Percentiles rank a stretch among this genome's conserved stretches.
Evolutionary conservation across 2,113 vertebrate genomes (phyloP).

Genomic region (Cyanoliseus patagonus): DNA sequence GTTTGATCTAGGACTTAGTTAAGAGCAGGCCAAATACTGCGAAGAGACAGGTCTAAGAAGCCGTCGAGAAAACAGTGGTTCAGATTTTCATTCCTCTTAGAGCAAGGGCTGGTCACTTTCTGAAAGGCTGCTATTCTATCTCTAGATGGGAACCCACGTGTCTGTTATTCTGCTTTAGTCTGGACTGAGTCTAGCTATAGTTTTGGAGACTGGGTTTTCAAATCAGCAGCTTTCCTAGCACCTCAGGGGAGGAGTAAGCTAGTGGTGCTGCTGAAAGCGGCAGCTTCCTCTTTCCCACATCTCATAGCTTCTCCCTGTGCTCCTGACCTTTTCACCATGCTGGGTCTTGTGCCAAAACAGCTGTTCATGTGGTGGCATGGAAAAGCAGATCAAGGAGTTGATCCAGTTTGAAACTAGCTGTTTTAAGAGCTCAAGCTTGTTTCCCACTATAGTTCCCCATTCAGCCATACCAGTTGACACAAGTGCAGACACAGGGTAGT

Average conservation of each 20-base stretch:
- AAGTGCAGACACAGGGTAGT: not conserved
- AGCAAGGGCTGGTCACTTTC: not conserved
- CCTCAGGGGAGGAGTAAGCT: not conserved
- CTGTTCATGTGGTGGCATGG: too few species aligned
- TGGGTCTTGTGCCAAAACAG: not conserved
- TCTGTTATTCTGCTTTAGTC: not conserved
- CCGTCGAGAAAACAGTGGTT: not conserved
- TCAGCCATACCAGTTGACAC: not conserved
- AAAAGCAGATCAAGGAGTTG: not conserved
- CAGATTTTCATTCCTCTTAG: not conserved
- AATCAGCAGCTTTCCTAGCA: fast-evolving
- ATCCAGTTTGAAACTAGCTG: not conserved
- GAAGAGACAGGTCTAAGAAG: not conserved
- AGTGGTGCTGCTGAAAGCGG: not conserved
- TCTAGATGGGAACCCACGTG: not conserved
- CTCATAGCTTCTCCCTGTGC: not conserved
- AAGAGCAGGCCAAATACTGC: not conserved
- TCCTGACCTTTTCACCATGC: fast-evolving
- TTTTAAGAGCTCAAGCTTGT: not conserved
- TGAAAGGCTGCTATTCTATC: not conserved
- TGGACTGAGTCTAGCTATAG: not conserved
- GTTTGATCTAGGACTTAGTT: not conserved
- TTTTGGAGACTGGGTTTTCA: not conserved
- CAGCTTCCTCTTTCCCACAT: not conserved
- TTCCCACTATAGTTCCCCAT: not conserved